A percentile compares a stretch with the other conserved stretches of the same genome.
phyloP scores from a whole-genome alignment of 2,888 invertebrate species.

The Bugulina stolonifera region DNA sequence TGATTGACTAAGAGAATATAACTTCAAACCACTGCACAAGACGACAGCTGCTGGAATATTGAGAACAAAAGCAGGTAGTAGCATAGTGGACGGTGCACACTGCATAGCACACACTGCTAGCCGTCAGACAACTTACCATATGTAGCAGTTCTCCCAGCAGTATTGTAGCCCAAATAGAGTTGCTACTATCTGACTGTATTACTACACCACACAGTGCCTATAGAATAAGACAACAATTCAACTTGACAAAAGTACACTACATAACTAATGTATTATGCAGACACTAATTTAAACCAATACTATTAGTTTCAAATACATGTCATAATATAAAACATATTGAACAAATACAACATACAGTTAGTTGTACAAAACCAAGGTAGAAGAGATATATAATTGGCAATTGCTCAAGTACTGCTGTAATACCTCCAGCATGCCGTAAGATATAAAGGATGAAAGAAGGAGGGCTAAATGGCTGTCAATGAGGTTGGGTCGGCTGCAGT shows the following conservation, averaged over 20 bases:
- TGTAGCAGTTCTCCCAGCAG: slow-evolving; percentile 81
- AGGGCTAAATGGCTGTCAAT: slow-evolving; percentile 84
- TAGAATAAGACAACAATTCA: slow-evolving; percentile 25
- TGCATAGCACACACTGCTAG: not conserved
- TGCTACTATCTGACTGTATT: slow-evolving; percentile 66
- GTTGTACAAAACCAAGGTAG: too few species aligned
- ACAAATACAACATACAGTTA: too few species aligned
- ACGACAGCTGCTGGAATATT: not conserved
- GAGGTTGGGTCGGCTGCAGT: slow-evolving; percentile 66
- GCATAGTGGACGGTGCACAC: not conserved
- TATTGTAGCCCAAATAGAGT: slow-evolving; percentile 67
- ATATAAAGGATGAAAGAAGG: slow-evolving; percentile 79
- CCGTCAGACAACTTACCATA: slow-evolving; percentile 59
- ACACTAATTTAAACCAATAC: too few species aligned
- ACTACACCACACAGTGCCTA: slow-evolving; percentile 82
- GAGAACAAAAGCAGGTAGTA: not conserved
- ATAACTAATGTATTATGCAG: too few species aligned
- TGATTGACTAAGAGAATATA: too few species aligned
- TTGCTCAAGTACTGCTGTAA: too few species aligned
- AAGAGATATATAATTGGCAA: too few species aligned
- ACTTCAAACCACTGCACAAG: not conserved
- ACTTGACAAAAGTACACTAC: too few species aligned
- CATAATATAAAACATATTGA: too few species aligned
- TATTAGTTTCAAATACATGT: too few species aligned
- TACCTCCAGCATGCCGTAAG: slow-evolving; percentile 72